Conservation (phyloP, 2,113 vertebrate genomes). For the Anhinga rufa region DNA sequence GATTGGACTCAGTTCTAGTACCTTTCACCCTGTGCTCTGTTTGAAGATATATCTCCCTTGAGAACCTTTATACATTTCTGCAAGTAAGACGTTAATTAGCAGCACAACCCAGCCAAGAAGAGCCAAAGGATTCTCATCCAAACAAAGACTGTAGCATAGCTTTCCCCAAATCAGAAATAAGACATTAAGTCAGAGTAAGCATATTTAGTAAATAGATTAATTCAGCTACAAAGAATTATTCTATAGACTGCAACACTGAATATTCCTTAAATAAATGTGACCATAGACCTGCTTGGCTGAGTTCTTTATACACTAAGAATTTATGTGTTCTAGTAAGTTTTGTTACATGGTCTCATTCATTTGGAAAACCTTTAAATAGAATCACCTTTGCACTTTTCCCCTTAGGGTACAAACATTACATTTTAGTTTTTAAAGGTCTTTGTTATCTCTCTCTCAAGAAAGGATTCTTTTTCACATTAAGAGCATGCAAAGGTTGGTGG, state of each 20-base stretch:
- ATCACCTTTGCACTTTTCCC: conserved; percentile 3
- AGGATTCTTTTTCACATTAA: neutral
- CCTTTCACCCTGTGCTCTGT: neutral
- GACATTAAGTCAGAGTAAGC: neutral
- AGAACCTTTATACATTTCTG: neutral
- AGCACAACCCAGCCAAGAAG: neutral
- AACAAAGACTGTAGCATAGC: neutral
- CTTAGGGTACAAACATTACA: neutral
- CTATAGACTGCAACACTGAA: neutral
- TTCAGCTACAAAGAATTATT: neutral
- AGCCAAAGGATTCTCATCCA: neutral
- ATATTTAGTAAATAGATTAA: neutral
- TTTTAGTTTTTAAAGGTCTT: neutral
- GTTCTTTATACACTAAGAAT: neutral
- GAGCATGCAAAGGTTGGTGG: neutral
- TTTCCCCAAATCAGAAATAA: neutral
- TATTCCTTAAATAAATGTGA: neutral
- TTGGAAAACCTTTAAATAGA: conserved; percentile 6
- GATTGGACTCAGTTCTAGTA: neutral
- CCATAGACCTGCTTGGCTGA: neutral
- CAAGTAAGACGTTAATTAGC: neutral
- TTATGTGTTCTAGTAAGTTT: neutral
- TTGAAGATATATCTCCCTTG: neutral
- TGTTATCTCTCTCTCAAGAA: neutral
- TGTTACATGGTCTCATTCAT: neutral